These are phyloP conservation scores for Cinclus cinclus DNA, from an alignment of 2,113 vertebrate species.

Conservation along the genomic window DNA sequence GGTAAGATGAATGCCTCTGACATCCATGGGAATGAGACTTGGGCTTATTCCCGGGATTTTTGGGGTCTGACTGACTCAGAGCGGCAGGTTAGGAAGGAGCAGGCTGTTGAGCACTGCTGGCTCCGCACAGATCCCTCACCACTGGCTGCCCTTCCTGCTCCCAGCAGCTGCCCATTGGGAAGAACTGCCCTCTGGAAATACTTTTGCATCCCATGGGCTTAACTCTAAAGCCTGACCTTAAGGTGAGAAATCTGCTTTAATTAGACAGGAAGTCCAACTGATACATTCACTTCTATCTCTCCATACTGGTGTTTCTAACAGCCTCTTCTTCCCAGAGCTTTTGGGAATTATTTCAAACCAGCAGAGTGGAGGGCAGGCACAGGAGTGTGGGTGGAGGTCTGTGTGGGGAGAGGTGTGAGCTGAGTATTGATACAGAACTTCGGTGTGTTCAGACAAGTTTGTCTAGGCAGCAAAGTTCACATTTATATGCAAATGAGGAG, in stretches of 20 bases:
- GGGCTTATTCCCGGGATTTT: not conserved
- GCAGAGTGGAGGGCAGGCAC: not conserved
- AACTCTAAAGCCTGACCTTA: not conserved
- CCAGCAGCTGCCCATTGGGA: not conserved
- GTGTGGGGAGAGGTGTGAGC: not conserved
- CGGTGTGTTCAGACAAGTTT: not conserved
- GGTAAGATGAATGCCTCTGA: not conserved
- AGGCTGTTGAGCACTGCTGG: not conserved
- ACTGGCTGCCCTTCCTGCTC: not conserved
- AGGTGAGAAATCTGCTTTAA: not conserved
- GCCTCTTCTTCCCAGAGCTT: not conserved
- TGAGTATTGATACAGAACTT: not conserved
- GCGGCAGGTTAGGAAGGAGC: not conserved
- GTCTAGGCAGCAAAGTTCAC: slow-evolving; percentile 38
- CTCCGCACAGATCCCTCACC: not conserved
- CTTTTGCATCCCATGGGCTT: not conserved
- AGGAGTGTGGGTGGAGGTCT: not conserved
- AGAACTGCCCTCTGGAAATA: not conserved
- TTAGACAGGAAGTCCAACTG: not conserved
- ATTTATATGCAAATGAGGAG: slow-evolving; percentile 66
- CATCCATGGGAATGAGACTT: not conserved
- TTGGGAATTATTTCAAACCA: not conserved
- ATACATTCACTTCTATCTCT: not conserved
- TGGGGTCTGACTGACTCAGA: not conserved
- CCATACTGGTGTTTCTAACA: not conserved